Conservation (phyloP, 2,888 invertebrate species). For the Lepidonotus clava region DNA sequence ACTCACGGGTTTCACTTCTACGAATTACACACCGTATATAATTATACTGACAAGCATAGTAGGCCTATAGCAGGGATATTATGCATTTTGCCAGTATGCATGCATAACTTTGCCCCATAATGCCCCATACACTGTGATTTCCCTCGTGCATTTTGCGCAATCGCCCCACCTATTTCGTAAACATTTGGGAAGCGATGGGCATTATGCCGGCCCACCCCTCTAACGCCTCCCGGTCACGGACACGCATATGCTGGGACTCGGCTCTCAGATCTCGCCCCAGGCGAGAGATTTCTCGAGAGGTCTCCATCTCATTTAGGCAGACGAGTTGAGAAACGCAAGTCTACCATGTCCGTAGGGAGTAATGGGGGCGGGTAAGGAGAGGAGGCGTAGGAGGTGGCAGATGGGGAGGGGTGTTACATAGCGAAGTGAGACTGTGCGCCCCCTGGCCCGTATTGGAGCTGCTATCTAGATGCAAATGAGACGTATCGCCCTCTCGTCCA, state of each 20-base stretch:
- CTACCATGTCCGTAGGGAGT: too few species aligned
- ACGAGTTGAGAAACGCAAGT: not conserved
- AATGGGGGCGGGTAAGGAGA: not conserved
- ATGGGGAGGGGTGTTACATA: not conserved
- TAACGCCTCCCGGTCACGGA: not conserved
- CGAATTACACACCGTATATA: too few species aligned
- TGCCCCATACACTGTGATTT: not conserved
- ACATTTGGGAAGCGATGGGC: not conserved
- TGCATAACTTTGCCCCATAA: not conserved
- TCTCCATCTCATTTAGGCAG: not conserved
- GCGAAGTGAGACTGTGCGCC: not conserved
- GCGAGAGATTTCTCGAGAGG: conserved; percentile 7
- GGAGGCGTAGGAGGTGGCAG: not conserved
- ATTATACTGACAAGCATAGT: not conserved
- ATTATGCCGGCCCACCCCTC: not conserved
- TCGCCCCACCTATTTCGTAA: too few species aligned
- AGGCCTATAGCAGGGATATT: not conserved
- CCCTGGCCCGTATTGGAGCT: not conserved
- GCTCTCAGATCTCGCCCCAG: not conserved
- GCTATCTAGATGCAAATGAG: conserved; percentile 26
- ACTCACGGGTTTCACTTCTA: too few species aligned
- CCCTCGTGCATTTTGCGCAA: too few species aligned
- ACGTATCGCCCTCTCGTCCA: not conserved
- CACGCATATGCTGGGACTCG: not conserved
- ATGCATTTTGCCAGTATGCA: not conserved